These are phyloP conservation scores for Mactromeris polynyma DNA, from an alignment of 2,888 invertebrate species.

Conservation along the genomic window DNA sequence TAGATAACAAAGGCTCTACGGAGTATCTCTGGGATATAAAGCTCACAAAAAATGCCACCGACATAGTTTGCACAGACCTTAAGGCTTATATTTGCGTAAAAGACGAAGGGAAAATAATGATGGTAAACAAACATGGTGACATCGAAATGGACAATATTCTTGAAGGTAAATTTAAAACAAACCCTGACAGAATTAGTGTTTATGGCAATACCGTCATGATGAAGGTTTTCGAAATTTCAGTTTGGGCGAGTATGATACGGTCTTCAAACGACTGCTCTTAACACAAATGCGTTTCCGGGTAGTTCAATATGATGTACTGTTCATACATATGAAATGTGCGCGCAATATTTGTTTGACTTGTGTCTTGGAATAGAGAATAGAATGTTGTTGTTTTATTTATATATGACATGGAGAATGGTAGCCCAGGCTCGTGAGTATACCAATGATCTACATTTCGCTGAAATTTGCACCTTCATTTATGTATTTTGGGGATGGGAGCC, in stretches of 20 bases:
- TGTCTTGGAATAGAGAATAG: too few relatives aligned
- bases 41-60: neutral
- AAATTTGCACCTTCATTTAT: too few relatives aligned
- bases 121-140: neutral
- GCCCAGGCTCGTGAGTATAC: too few relatives aligned
- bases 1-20: neutral
- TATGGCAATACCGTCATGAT: neutral
- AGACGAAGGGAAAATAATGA: conserved; percentile 24
- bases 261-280: too few relatives aligned
- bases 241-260: conserved; percentile 2
- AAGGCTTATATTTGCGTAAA: conserved; percentile 12
- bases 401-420: too few relatives aligned
- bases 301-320: too few relatives aligned
- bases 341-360: too few relatives aligned
- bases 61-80: neutral
- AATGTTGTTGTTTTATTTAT: too few relatives aligned
- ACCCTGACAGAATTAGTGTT: conserved; percentile 24
- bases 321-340: too few relatives aligned
- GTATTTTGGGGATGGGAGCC: too few relatives aligned
- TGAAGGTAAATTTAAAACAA: neutral
- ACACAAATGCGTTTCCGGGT: too few relatives aligned
- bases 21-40: neutral
- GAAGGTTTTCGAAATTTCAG: neutral
- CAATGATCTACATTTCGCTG: too few relatives aligned
- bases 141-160: conserved; percentile 25